phyloP scores from a whole-genome alignment of 2,888 invertebrate species.

The Tetanocera ferruginea region DNA sequence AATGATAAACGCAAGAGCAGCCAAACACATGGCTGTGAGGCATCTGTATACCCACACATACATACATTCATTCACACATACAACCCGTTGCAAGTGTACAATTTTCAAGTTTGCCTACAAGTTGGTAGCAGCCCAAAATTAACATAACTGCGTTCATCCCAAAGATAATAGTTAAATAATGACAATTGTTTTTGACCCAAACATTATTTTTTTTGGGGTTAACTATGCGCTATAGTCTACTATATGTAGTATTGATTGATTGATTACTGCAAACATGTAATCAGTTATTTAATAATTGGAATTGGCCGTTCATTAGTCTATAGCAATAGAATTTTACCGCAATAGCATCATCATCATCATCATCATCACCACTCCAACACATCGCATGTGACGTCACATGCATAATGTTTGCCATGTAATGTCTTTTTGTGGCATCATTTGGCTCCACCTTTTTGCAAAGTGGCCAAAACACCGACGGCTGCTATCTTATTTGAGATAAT shows the following conservation, averaged over 20 bases:
- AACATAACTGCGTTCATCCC: too few relatives aligned
- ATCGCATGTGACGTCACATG: not conserved
- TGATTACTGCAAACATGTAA: not conserved
- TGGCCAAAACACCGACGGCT: constrained; percentile 37
- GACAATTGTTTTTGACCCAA: too few relatives aligned
- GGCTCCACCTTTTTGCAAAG: constrained; percentile 40
- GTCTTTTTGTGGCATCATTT: constrained; percentile 29
- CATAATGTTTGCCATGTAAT: constrained; percentile 10
- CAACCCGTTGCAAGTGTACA: not conserved
- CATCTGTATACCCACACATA: too few relatives aligned
- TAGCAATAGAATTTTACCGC: constrained; percentile 20
- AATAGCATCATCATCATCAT: constrained; percentile 12
- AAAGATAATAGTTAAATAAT: too few relatives aligned
- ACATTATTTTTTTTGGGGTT: too few relatives aligned
- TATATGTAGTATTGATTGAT: not conserved
- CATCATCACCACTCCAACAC: too few relatives aligned
- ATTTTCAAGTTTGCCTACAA: too few relatives aligned
- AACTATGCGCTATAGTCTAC: not conserved
- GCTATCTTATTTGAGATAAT: constrained; percentile 24
- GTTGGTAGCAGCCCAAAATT: too few relatives aligned
- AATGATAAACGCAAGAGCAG: not conserved
- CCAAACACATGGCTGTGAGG: not conserved
- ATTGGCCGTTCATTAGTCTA: constrained; percentile 13
- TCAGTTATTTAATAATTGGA: not conserved
- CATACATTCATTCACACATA: not conserved